phyloP scores from a whole-genome alignment of 1,140 invertebrate genomes.

The Lepidurus couesii region DNA sequence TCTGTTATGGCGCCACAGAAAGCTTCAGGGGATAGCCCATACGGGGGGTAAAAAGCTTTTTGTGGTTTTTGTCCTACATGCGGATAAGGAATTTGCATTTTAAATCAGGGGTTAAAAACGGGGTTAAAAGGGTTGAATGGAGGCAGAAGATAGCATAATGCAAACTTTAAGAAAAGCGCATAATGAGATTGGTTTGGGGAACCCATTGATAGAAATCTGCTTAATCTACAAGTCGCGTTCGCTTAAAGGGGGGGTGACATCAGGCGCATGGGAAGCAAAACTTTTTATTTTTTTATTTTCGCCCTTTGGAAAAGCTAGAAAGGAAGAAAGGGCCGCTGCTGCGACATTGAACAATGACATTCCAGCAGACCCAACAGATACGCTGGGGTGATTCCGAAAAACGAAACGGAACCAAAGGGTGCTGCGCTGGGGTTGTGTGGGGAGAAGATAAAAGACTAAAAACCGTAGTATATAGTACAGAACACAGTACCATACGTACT shows the following conservation, averaged over 20 bases:
- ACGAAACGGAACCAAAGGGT: background rate
- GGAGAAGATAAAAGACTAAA: too few relatives aligned
- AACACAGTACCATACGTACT: too few relatives aligned
- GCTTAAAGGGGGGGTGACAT: too few relatives aligned
- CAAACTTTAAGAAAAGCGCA: background rate
- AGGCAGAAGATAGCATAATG: background rate
- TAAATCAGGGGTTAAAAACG: background rate
- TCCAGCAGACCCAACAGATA: background rate
- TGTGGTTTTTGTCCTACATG: background rate
- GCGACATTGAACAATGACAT: background rate
- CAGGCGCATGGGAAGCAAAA: too few relatives aligned
- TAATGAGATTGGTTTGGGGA: background rate
- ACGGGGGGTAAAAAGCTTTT: background rate
- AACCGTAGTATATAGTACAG: too few relatives aligned
- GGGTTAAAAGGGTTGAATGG: too few relatives aligned
- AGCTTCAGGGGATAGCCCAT: background rate
- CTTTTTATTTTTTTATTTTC: too few relatives aligned
- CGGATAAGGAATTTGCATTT: background rate
- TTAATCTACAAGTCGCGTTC: background rate
- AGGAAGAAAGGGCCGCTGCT: background rate
- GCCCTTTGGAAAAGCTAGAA: background rate
- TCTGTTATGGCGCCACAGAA: too few relatives aligned
- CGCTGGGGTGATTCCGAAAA: background rate
- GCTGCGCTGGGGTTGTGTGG: too few relatives aligned
- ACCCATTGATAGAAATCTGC: background rate